Evolutionary conservation across 2,113 vertebrate genomes (phyloP), one percentile per base, ranked within the genome.

Genomic region (Pterocles orientalis): DNA sequence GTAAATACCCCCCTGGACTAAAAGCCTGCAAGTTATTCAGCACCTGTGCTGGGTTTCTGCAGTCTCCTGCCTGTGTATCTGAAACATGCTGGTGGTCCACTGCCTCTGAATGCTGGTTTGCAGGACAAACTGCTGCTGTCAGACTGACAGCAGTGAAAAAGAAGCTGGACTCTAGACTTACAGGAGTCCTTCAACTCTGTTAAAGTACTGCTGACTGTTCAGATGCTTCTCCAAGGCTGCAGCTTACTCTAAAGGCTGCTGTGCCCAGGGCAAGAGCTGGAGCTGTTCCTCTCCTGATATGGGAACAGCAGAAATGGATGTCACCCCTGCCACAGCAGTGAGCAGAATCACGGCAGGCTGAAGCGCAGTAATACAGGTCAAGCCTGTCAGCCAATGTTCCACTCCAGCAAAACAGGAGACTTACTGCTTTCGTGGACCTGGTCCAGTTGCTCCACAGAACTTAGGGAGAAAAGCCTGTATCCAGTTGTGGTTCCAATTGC

Each of bases 381-480:
- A 51, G 41, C 14, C 56, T 45, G 36, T 48, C 14, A 9, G 54
- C 43, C 36, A 29, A 14, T 65, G 36, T 26, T 78, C 41, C 66
- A n/a, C 50, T 11, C 6, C 29, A 57, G 54, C 3, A 16, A 71
- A 87, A 82, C 48, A 82, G 53, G 57, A 76, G 34, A 98, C 99
- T 99, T 95, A 99, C 99, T 98, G 97, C 99, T 99, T 97, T 99
- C 98, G 9, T 99, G 98, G 97, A 99, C 98, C 90, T 99, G 99
- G 96, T 99, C 99, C 97, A 99, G 98, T 28, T 98, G 98, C 24
- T 99, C 99, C 98, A 99, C 99, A 34, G 97, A 98, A 94, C 98
- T 99, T 96, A 99, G 95, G 93, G 99, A 99, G 95, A 99, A 99
- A 84, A 99, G 98, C 95, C 98, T 98, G 97, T 99, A 99, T 56